These are phyloP conservation scores for Danio rerio DNA, from an alignment of 2,113 vertebrate species.

Conservation along the genomic window DNA sequence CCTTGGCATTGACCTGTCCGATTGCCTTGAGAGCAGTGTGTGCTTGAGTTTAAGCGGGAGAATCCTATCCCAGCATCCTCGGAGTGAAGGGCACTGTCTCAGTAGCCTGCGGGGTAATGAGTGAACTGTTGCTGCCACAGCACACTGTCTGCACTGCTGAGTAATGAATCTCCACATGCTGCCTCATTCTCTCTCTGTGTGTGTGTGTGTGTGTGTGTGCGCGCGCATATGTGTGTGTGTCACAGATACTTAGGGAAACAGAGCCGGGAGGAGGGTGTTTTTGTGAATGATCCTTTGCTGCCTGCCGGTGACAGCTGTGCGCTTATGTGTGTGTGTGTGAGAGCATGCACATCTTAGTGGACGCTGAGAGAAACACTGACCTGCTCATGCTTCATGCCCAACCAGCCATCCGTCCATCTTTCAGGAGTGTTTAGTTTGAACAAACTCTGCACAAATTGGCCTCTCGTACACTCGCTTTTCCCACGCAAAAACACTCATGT, in stretches of 20 bases:
- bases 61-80: constrained; percentile 4
- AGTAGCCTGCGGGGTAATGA: constrained; percentile 10
- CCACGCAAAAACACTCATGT: neutral
- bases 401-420: constrained; percentile 59
- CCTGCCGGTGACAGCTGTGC: constrained; percentile 75
- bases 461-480: neutral
- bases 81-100: neutral
- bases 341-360: constrained; percentile 9
- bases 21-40: neutral
- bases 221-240: constrained; percentile 55
- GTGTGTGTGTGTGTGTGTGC: constrained; percentile 38
- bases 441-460: constrained; percentile 9
- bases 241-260: constrained; percentile 73
- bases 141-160: constrained; percentile 68
- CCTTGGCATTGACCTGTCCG: neutral
- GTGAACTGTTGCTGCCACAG: constrained; percentile 19
- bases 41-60: neutral
- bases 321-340: constrained; percentile 62
- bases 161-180: constrained; percentile 78
- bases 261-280: constrained; percentile 54
- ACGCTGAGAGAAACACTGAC: constrained; percentile 68
- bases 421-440: constrained; percentile 48
- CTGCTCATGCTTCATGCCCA: constrained; percentile 70
- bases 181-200: constrained; percentile 61
- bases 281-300: constrained; percentile 79